These are phyloP conservation scores for Cervus canadensis DNA, from an alignment of 2,113 vertebrate species.

Conservation along the genomic window DNA sequence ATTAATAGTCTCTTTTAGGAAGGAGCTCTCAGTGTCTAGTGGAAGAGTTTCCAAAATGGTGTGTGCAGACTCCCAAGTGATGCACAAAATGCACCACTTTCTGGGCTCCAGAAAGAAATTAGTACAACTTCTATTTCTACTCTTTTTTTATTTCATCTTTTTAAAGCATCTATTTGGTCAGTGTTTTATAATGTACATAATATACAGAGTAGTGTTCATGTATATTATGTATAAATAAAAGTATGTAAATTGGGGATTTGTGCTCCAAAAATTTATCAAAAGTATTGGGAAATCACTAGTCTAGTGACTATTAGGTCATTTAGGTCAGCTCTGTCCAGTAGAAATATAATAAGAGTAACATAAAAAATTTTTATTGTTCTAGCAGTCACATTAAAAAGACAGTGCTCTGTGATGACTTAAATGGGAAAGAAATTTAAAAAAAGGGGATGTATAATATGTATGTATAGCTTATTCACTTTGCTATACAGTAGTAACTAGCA, in stretches of 20 bases:
- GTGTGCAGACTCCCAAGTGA: neutral
- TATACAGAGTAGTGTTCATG: neutral
- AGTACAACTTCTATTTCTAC: neutral
- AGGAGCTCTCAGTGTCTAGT: neutral
- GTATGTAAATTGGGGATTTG: neutral
- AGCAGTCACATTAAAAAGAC: neutral
- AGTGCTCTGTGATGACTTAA: neutral
- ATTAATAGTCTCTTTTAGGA: neutral
- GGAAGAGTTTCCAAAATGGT: neutral
- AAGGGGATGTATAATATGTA: neutral
- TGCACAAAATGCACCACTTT: neutral
- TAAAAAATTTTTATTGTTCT: neutral
- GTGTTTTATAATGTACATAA: neutral
- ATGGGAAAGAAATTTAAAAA: neutral
- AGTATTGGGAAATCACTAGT: slow-evolving; percentile 1
- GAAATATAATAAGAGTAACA: neutral
- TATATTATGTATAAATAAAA: neutral
- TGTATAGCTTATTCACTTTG: neutral
- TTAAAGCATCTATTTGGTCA: neutral
- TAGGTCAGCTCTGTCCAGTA: neutral
- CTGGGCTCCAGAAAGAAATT: neutral
- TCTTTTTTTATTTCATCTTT: slow-evolving; percentile 26
- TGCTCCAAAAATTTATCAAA: neutral
- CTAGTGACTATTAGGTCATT: neutral
- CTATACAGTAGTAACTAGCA: neutral